A percentile compares a stretch with the other conserved stretches of the same genome.
phyloP scores from a whole-genome alignment of 2,888 invertebrate genomes.

The Drosophila diplacantha region DNA sequence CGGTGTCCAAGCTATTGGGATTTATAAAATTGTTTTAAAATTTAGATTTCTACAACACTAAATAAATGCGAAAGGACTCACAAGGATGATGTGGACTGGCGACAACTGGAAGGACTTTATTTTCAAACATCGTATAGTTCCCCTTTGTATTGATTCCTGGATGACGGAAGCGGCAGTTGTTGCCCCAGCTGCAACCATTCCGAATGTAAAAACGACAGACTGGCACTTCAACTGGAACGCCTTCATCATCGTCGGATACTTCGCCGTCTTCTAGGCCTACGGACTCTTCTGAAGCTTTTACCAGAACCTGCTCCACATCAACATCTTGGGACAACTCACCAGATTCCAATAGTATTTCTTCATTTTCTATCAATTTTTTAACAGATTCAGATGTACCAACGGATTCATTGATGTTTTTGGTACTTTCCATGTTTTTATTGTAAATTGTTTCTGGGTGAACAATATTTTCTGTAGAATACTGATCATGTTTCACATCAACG shows the following conservation, averaged over 20 bases:
- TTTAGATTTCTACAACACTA: neutral
- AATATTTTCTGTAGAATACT: too few relatives aligned
- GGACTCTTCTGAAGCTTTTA: neutral
- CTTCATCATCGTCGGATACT: constrained; percentile 14
- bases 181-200: constrained; percentile 39
- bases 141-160: constrained; percentile 16
- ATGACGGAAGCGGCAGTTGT: constrained; percentile 41
- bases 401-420: too few relatives aligned
- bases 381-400: too few relatives aligned
- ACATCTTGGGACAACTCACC: neutral
- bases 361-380: neutral
- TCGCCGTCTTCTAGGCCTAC: constrained; percentile 50
- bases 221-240: constrained; percentile 1
- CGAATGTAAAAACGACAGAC: constrained; percentile 33
- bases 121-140: constrained; percentile 56
- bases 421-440: too few relatives aligned
- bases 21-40: neutral
- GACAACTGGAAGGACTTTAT: constrained; percentile 21
- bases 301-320: neutral
- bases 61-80: neutral
- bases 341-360: neutral
- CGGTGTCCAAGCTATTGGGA: constrained; percentile 14
- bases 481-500: neutral
- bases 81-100: neutral
- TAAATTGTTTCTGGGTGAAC: too few relatives aligned